These are phyloP conservation scores for Rotaria macrura DNA, from an alignment of 2,888 invertebrate genomes.

Conservation along the genomic window DNA sequence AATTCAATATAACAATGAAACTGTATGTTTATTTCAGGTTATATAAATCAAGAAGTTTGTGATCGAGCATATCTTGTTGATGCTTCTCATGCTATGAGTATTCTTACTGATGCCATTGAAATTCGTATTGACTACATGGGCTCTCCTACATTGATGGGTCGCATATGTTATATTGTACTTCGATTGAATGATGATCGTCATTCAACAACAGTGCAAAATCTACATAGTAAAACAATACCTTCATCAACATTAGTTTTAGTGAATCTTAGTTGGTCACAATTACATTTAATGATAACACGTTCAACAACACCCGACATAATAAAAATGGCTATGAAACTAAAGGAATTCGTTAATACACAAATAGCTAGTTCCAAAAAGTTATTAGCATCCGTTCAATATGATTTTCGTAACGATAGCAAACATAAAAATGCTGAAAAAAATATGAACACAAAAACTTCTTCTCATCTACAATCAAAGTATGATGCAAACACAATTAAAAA, in stretches of 20 bases:
- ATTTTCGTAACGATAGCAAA: slow-evolving; percentile 17
- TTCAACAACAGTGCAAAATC: no score
- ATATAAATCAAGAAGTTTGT: background rate
- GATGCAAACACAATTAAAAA: slow-evolving; percentile 7
- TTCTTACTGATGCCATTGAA: background rate
- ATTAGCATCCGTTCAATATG: slow-evolving; percentile 23
- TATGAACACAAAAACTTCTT: background rate
- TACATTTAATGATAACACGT: slow-evolving; percentile 89
- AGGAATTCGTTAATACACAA: slow-evolving; percentile 94
- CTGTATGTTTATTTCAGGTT: background rate
- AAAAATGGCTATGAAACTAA: slow-evolving; percentile 88
- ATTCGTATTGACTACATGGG: slow-evolving; percentile 27
- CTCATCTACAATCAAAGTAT: background rate
- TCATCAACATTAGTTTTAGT: slow-evolving; percentile 65
- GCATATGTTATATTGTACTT: slow-evolving; percentile 28
- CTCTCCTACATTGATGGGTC: slow-evolving; percentile 23
- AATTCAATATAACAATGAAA: no score
- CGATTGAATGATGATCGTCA: slow-evolving; percentile 23
- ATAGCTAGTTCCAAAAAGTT: slow-evolving; percentile 81
- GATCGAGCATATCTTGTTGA: background rate
- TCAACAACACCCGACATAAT: slow-evolving; percentile 89
- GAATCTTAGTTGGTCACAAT: slow-evolving; percentile 79
- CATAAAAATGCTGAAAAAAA: background rate
- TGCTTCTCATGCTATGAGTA: slow-evolving; percentile 22
- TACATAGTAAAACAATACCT: slow-evolving; percentile 22